phyloP scores from a whole-genome alignment of 1,140 invertebrate species.

The Liolophura sinensis region DNA sequence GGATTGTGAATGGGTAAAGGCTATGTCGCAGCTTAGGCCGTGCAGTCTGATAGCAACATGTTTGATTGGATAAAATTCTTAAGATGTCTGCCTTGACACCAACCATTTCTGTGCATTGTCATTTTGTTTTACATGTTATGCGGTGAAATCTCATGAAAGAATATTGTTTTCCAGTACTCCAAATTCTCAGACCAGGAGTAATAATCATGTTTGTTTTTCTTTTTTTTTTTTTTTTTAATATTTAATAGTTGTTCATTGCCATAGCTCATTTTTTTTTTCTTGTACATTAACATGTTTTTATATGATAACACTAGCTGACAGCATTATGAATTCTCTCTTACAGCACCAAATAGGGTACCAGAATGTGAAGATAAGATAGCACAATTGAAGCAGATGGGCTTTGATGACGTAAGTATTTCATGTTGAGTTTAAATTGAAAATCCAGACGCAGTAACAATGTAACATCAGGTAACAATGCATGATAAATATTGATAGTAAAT shows the following conservation, averaged over 20 bases:
- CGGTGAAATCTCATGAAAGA: neutral
- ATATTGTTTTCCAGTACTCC: neutral
- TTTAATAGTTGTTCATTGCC: neutral
- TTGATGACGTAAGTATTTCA: slow-evolving; percentile 54
- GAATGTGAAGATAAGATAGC: slow-evolving; percentile 54
- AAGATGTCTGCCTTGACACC: no score
- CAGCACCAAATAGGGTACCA: slow-evolving; percentile 40
- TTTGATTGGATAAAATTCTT: no score
- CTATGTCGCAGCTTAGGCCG: no score
- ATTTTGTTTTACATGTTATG: no score
- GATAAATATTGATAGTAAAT: slow-evolving; percentile 1
- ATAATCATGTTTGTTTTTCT: slow-evolving; percentile 3
- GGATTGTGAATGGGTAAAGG: no score
- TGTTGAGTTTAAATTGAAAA: slow-evolving; percentile 4
- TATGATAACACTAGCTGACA: no score
- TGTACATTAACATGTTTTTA: slow-evolving; percentile 7
- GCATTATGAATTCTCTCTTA: slow-evolving; percentile 4
- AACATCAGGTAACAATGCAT: neutral
- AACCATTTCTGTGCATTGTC: no score
- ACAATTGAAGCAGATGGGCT: slow-evolving; percentile 61
- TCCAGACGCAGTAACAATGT: slow-evolving; percentile 5
- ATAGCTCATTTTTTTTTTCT: neutral
- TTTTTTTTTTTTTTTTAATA: neutral
- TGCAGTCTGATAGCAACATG: no score
- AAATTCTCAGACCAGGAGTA: neutral